Evolutionary conservation across 2,888 invertebrate genomes (phyloP), one percentile per base, ranked within the genome.

Genomic region (Eristalinus aeneus): DNA sequence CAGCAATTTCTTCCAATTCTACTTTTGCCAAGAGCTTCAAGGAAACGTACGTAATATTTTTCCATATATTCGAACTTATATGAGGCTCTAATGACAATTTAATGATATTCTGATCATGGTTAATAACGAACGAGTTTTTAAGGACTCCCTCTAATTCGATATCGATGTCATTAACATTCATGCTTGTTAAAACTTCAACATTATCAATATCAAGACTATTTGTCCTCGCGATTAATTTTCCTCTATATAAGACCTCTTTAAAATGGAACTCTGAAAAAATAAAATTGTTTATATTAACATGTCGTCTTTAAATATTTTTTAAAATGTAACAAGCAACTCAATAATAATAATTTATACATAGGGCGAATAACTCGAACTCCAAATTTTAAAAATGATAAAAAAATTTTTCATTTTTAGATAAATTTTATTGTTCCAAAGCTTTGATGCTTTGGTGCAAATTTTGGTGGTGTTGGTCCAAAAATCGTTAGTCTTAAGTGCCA

Each of bases 1-100:
- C 68, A 12, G 34, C 39, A 5, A 53, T 67, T 73, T 68, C 61
- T 20, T 83, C 58, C n/a, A 20, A 36, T 46, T 68, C n/a, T 0
- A 39, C 11, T 11, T n/a, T 34, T 10, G 39, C 56, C 9, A 27
- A 2, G 20, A 79, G n/a, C 20, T 16, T 53, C 1, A 73, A 31
- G 0, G 53, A 34, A 11, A 79, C 0, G 10, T 60, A 65, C 0
- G 20, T 53, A 10, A 53, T 34, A 27, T 61, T 53, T 6, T 5
- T 20, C 60, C 72, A 79, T 4, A 8, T 1, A 0, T 12, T 3
- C 11, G 32, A 16, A 0, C n/a, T 54, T 22, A 58, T 11, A 58
- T 16, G 20, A 1, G 71, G 46, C 2, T 71, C 58, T 9, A 64
- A 16, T 6, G 46, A 46, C 16, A 46, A 8, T 1, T n/a, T 16